Conservation (phyloP, 1,140 invertebrate genomes). For the Drosophila micromelanica region DNA sequence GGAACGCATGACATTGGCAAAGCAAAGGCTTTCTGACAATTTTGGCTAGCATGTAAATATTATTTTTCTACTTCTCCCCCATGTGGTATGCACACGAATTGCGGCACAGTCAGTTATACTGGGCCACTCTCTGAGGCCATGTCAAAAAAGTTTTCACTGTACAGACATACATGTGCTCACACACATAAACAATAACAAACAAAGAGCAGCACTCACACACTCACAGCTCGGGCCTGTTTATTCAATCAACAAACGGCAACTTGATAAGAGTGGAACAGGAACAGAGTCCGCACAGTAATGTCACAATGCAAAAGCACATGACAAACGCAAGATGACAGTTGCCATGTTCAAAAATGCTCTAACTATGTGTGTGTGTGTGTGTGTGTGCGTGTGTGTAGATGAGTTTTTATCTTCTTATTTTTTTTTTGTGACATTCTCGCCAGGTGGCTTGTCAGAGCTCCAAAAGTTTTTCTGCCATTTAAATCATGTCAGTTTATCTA, state of each 20-base stretch:
- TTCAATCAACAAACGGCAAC: constrained; percentile 71
- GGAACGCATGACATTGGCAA: constrained; percentile 23
- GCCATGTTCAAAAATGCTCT: constrained; percentile 74
- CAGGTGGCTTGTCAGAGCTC: constrained; percentile 52
- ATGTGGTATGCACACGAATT: constrained; percentile 30
- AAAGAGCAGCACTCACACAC: constrained; percentile 25
- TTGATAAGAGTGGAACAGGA: constrained; percentile 44
- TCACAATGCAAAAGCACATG: constrained; percentile 74
- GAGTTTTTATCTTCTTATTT: constrained; percentile 25
- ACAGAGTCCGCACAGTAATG: constrained; percentile 42
- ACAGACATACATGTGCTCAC: background rate
- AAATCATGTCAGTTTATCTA: constrained; percentile 82
- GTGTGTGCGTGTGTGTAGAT: background rate
- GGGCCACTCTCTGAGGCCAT: constrained; percentile 32
- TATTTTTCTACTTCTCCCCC: constrained; percentile 66
- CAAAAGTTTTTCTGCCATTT: constrained; percentile 80
- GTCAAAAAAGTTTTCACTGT: constrained; percentile 54
- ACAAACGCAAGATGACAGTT: constrained; percentile 80
- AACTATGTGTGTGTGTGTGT: constrained; percentile 17
- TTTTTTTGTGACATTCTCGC: constrained; percentile 43
- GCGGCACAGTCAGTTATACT: constrained; percentile 27
- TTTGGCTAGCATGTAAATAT: constrained; percentile 70
- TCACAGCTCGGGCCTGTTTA: constrained; percentile 64
- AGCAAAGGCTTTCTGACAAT: constrained; percentile 71
- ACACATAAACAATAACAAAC: background rate